Base-by-base conservation (phyloP, 2,888 invertebrate genomes). In the Agriopis aurantiaria region DNA sequence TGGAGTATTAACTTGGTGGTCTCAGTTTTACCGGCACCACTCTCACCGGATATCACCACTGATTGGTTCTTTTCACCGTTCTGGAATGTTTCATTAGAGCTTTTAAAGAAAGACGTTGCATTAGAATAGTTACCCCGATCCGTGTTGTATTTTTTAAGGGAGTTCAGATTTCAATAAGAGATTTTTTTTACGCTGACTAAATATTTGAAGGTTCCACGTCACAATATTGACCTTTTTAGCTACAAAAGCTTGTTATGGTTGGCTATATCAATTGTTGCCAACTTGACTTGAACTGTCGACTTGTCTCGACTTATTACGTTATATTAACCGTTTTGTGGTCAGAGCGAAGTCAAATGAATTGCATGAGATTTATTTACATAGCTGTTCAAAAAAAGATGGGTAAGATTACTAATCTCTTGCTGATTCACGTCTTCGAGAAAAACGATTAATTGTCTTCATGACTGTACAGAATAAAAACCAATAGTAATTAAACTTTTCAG, bases 11-110 rank as follows among this genome's bases (percentile, higher is more conserved):
- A 96, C 88, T 98, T 98, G 4, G 98, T 98, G 63, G 97, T 98
- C 90, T 98, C 98, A 0, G 98, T 98, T 93, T 98, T 98, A 62
- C 98, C 98, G 6, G 98, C 98, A 7, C 98, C 98, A 81, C 98
- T 98, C 91, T 98, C 98, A 2, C 98, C 98, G 51, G 98, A 98
- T 95, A 98, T 98, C 66, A 98, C 98, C 81, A 98, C 97, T 63
- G 98, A 98, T 91, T 98, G 97, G 86, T 95, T 95, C 77, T 87
- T 92, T 78, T 93, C 93, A 11, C 93, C 94, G 67, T 91, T 93
- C 94, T 94, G 76, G 41, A 76, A 68, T 55, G 33, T 1, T 33
- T 3, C 33, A 33, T 33, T 33, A 4, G 5, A 33, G 33, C 33
- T 33, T 33, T 33, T 33, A 5, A 33, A 33, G 33, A 33, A 23